A percentile compares a stretch with the other conserved stretches of the same genome.
Conservation (phyloP, 1,140 invertebrate genomes). For the Muscidifurax raptorellus region DNA sequence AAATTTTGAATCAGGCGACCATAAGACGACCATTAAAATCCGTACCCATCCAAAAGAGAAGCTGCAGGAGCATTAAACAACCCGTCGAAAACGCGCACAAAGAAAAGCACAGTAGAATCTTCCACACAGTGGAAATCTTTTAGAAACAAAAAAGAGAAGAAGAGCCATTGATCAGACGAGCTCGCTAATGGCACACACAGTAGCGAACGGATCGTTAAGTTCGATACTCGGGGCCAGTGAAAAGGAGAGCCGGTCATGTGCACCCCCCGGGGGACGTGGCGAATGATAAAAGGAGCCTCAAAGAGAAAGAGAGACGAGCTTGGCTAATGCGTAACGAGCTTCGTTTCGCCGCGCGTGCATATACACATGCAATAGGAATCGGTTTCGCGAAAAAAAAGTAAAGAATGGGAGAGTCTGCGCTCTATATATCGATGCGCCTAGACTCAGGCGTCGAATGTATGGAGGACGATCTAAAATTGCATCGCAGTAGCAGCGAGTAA, state of each 20-base stretch:
- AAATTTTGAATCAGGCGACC: background rate
- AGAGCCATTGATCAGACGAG: background rate
- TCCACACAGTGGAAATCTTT: background rate
- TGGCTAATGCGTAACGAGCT: constrained; percentile 39
- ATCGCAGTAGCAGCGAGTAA: background rate
- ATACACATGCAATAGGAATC: constrained; percentile 11
- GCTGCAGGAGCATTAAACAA: background rate
- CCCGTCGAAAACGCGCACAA: background rate
- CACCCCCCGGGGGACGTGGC: background rate
- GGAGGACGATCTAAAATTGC: background rate
- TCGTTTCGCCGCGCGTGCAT: background rate
- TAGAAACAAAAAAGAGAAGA: background rate
- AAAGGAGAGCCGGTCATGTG: constrained; percentile 26
- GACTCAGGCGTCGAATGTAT: background rate
- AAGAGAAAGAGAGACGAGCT: constrained; percentile 18
- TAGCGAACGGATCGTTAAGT: constrained; percentile 33
- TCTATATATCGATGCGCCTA: no score
- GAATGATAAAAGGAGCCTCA: constrained; percentile 4
- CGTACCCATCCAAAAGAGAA: background rate
- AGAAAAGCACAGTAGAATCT: no score
- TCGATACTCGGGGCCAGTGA: constrained; percentile 24
- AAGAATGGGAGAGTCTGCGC: no score
- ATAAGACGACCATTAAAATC: background rate
- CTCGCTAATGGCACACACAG: constrained; percentile 12
- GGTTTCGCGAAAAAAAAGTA: no score